phyloP scores from a whole-genome alignment of 2,797 vertebrate genomes.

The Helarctos malayanus region DNA sequence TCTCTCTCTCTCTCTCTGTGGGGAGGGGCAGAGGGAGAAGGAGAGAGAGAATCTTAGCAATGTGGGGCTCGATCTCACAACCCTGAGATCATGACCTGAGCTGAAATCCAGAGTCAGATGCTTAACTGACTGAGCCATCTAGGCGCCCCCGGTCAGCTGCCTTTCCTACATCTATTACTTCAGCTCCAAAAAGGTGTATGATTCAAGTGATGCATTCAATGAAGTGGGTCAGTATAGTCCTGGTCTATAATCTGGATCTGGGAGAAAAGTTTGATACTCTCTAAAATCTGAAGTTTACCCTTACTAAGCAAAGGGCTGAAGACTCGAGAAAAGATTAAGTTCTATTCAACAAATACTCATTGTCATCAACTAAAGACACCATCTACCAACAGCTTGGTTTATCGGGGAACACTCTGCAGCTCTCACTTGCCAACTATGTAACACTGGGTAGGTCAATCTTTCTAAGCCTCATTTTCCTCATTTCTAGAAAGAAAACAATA shows the following conservation, averaged over 20 bases:
- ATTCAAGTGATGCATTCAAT: conserved; percentile 20
- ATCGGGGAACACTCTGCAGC: background rate
- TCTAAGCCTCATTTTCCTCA: conserved; percentile 55
- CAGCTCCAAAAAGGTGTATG: background rate
- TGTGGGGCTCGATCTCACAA: background rate
- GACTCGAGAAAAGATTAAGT: background rate
- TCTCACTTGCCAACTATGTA: conserved; percentile 34
- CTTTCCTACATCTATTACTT: conserved; percentile 31
- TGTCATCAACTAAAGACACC: background rate
- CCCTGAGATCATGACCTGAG: background rate
- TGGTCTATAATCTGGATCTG: background rate
- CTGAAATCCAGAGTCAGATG: background rate
- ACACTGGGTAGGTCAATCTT: background rate
- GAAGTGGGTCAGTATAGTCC: background rate
- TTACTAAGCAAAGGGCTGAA: background rate
- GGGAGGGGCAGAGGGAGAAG: background rate
- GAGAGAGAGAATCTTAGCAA: background rate
- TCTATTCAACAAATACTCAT: background rate
- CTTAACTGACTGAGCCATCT: background rate
- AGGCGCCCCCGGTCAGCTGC: background rate
- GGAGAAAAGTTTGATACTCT: background rate
- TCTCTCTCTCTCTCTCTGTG: background rate
- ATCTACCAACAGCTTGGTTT: background rate
- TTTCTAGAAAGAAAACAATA: background rate
- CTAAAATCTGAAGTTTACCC: conserved; percentile 48